Percentiles rank a stretch among this genome's conserved stretches.
These are phyloP conservation scores for Eufriesea mexicana DNA, from an alignment of 1,140 invertebrate genomes.

Conservation along the genomic window DNA sequence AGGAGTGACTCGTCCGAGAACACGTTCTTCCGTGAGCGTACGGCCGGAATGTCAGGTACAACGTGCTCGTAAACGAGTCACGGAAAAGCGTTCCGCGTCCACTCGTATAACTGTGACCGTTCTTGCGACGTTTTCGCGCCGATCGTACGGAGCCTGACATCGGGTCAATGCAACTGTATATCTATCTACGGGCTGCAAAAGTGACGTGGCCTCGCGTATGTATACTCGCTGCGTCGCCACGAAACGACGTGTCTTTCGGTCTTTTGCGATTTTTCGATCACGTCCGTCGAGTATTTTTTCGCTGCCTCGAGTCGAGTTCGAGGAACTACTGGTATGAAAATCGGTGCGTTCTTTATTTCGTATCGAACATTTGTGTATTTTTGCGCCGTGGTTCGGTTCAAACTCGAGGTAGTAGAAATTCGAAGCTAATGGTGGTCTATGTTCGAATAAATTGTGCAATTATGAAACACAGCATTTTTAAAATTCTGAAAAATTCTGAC, in stretches of 20 bases:
- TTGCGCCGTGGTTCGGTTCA: too few relatives aligned
- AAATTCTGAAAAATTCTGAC: too few relatives aligned
- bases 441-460: too few relatives aligned
- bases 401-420: too few relatives aligned
- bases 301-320: too few relatives aligned
- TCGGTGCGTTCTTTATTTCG: too few relatives aligned
- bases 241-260: too few relatives aligned
- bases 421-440: too few relatives aligned
- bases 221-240: too few relatives aligned
- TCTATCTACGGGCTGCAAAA: slow-evolving; percentile 25
- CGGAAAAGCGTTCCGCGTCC: slow-evolving; percentile 29
- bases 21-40: slow-evolving; percentile 53
- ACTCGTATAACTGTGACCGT: slow-evolving; percentile 45
- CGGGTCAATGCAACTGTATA: slow-evolving; percentile 52
- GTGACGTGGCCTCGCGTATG: background rate
- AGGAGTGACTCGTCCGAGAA: slow-evolving; percentile 46
- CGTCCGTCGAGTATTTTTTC: background rate
- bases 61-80: slow-evolving; percentile 54
- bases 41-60: slow-evolving; percentile 48
- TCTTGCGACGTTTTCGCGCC: slow-evolving; percentile 46
- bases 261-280: background rate
- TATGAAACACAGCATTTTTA: too few relatives aligned
- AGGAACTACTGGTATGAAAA: too few relatives aligned
- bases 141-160: slow-evolving; percentile 9
- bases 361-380: too few relatives aligned